phyloP scores from a whole-genome alignment of 2,113 vertebrate genomes.

The Sialia sialis region DNA sequence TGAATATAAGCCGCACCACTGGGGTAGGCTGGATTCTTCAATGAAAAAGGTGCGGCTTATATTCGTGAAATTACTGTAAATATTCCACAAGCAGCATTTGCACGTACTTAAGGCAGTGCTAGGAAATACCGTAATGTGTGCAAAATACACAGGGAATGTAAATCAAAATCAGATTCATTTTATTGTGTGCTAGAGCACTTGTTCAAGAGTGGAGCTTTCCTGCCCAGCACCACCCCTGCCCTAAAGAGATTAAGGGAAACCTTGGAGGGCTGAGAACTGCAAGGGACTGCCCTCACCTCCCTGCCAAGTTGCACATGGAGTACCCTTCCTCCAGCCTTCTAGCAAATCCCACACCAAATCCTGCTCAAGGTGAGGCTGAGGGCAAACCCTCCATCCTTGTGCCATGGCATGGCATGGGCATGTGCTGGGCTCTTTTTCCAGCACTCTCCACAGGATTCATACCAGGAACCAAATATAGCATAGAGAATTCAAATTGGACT shows the following conservation, averaged over 20 bases:
- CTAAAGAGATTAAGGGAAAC: neutral
- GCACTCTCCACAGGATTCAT: neutral
- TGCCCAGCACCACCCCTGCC: neutral
- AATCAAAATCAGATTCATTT: neutral
- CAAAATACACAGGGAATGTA: neutral
- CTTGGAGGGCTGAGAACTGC: neutral
- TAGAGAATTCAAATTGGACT: neutral
- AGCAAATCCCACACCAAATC: neutral
- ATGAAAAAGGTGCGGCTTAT: too few species aligned
- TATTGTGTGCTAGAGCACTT: neutral
- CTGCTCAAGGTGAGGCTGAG: neutral
- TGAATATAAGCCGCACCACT: too few species aligned
- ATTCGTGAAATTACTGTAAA: too few species aligned
- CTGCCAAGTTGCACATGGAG: neutral
- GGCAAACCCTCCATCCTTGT: neutral
- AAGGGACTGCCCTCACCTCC: neutral
- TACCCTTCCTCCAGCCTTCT: neutral
- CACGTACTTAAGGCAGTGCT: neutral
- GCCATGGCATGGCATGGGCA: neutral
- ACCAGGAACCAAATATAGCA: neutral
- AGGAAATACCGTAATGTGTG: neutral
- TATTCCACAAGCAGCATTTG: neutral
- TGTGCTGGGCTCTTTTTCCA: neutral
- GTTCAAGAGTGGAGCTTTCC: neutral
- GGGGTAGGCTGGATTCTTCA: too few species aligned